Conservation (phyloP, 2,888 invertebrate genomes). For the Tetragonisca angustula region DNA sequence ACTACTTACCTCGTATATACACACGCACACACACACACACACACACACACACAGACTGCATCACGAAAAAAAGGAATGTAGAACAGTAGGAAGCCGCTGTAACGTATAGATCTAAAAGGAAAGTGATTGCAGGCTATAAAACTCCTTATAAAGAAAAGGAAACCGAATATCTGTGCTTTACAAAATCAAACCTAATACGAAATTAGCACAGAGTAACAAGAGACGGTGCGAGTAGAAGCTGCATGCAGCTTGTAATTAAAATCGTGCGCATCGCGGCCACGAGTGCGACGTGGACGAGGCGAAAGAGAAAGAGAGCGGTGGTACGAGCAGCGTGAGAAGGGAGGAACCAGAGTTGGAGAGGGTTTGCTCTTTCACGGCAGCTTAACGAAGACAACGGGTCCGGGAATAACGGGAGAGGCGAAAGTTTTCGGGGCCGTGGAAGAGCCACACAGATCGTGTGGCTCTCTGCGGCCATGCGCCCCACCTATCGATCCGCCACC, state of each 20-base stretch:
- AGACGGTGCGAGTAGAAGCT: background rate
- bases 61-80: no score
- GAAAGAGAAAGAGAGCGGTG: background rate
- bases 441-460: slow-evolving; percentile 52
- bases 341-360: no score
- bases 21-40: no score
- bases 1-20: no score
- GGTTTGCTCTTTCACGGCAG: background rate
- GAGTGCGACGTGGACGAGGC: background rate
- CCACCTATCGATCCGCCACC: slow-evolving; percentile 75
- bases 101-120: no score
- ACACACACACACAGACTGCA: no score
- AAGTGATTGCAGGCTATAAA: no score
- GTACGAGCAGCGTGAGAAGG: background rate
- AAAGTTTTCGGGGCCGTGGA: slow-evolving; percentile 69
- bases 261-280: slow-evolving; percentile 15
- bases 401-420: slow-evolving; percentile 23
- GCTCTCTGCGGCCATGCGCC: slow-evolving; percentile 77
- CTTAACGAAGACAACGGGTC: slow-evolving; percentile 24
- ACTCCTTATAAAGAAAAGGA: no score
- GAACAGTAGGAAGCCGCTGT: no score
- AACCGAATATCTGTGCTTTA: no score
- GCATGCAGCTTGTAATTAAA: slow-evolving; percentile 27
- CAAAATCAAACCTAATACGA: no score
- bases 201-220: slow-evolving; percentile 1